Evolutionary conservation across 1,140 invertebrate genomes (phyloP), one percentile per base, ranked within the genome.

Genomic region (Coptotermes formosanus): DNA sequence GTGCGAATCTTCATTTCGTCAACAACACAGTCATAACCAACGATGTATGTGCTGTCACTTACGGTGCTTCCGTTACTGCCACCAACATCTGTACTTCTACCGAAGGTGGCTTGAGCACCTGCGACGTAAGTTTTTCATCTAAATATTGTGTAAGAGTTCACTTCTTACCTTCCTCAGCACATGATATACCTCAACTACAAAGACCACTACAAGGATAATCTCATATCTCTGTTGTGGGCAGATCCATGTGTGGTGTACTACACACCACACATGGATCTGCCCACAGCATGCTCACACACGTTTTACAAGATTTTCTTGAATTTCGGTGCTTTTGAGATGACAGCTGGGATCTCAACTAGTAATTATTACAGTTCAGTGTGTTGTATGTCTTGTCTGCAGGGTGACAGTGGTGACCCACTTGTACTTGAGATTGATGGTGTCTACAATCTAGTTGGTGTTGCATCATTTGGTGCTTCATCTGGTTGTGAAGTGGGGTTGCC

Each of bases 401-500:
- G 86, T 16, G 86, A 86, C 83, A 84, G 82, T 44, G 86, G 86
- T 38, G 86, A 83, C 25, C 83, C 86, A 30, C 45, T 86, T 30
- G 25, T 25, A 16, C 23, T 45, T 83, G 86, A 84, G 38, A 45
- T 25, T 84, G 82, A 85, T 43, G 86, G 86, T 32, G 25, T 1
- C 38, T 84, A 59, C 44, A 86, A 52, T 21, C 6, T 43, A 30
- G 81, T 93, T 59, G 92, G 92, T 85, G 86, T 92, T 75, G 90
- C 91, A 4, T 93, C 92, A 6, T 93, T 93, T 86, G 92, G 92
- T 64, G 88, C 90, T 82, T 87, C 87, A 48, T 87, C 88, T 11
- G 92, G 92, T 32, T 93, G 92, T 87, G 90, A 91, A n/a, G 87
- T 87, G 82, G 90, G 90, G 21, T 89, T 88, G 9, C 92, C 92